These are phyloP conservation scores for Venusia cambrica DNA, from an alignment of 2,888 invertebrate species.

Conservation along the genomic window DNA sequence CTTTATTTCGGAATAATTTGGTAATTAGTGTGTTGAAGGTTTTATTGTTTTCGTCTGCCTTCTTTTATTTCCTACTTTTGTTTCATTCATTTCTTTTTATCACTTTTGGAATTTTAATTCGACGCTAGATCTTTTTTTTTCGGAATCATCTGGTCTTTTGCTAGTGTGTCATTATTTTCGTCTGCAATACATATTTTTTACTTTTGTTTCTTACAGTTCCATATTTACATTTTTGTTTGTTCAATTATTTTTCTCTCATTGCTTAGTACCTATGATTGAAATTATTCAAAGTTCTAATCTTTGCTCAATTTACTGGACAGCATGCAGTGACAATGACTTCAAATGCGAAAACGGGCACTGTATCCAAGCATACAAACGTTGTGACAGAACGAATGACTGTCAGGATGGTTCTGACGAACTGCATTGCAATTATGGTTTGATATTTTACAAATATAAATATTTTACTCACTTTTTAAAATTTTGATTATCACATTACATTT, in stretches of 20 bases:
- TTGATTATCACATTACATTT: constrained; percentile 9
- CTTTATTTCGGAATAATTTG: too few relatives aligned
- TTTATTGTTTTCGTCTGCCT: too few relatives aligned
- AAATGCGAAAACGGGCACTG: constrained; percentile 84
- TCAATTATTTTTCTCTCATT: constrained; percentile 17
- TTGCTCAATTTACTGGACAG: constrained; percentile 76
- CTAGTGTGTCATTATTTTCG: too few relatives aligned
- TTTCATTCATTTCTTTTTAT: constrained; percentile 16
- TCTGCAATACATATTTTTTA: constrained; percentile 8
- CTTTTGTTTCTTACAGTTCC: constrained; percentile 15
- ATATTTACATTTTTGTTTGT: constrained; percentile 15
- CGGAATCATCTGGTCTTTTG: too few relatives aligned
- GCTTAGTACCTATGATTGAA: constrained; percentile 13
- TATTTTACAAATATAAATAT: constrained; percentile 48
- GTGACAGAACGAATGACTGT: constrained; percentile 80
- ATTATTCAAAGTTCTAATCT: constrained; percentile 21
- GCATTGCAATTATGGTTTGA: constrained; percentile 77
- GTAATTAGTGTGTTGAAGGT: too few relatives aligned
- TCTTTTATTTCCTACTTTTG: constrained; percentile 10
- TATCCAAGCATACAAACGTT: constrained; percentile 76
- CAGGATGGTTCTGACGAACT: constrained; percentile 82
- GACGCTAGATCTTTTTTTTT: too few relatives aligned
- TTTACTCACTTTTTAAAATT: constrained; percentile 1
- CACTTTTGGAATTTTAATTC: too few relatives aligned
- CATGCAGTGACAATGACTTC: constrained; percentile 79